These are phyloP conservation scores for Melanotaenia pygmaea DNA, from an alignment of 2,797 vertebrate species.

Conservation along the genomic window DNA sequence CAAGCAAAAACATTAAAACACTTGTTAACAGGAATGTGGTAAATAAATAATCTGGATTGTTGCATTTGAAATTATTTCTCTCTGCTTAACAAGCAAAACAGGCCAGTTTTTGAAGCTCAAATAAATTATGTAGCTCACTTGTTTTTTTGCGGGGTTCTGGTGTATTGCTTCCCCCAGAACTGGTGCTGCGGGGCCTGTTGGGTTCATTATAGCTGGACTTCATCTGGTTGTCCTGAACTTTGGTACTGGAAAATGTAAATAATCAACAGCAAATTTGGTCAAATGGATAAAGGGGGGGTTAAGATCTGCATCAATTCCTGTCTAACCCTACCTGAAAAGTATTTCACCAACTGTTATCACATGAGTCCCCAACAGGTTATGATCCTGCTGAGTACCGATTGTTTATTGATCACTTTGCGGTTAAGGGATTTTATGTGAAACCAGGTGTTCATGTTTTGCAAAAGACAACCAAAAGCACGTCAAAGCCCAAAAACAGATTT, in stretches of 20 bases:
- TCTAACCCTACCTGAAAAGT: constrained; percentile 36
- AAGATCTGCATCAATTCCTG: constrained; percentile 41
- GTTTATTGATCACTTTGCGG: constrained; percentile 34
- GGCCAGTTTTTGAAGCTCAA: not conserved
- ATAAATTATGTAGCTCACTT: constrained; percentile 77
- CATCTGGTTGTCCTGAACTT: constrained; percentile 65
- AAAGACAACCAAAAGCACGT: constrained; percentile 29
- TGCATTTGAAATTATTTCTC: not conserved
- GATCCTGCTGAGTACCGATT: constrained; percentile 39
- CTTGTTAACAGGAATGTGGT: not conserved
- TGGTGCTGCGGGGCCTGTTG: constrained; percentile 54
- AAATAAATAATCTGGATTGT: not conserved
- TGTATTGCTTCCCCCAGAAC: constrained; percentile 54
- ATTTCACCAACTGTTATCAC: constrained; percentile 33
- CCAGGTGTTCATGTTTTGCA: constrained; percentile 28
- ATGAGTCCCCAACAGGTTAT: constrained; percentile 40
- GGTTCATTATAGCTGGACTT: constrained; percentile 57
- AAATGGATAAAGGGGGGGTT: not conserved
- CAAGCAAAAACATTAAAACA: not conserved
- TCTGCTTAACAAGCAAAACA: not conserved
- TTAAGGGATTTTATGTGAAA: constrained; percentile 33
- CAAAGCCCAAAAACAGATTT: not conserved
- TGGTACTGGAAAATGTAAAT: constrained; percentile 55
- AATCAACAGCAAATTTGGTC: not conserved
- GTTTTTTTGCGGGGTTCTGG: constrained; percentile 84